Evolutionary conservation across 1,140 invertebrate species (phyloP), one percentile per base, ranked within the genome.

Genomic region (Ceratina japonica): DNA sequence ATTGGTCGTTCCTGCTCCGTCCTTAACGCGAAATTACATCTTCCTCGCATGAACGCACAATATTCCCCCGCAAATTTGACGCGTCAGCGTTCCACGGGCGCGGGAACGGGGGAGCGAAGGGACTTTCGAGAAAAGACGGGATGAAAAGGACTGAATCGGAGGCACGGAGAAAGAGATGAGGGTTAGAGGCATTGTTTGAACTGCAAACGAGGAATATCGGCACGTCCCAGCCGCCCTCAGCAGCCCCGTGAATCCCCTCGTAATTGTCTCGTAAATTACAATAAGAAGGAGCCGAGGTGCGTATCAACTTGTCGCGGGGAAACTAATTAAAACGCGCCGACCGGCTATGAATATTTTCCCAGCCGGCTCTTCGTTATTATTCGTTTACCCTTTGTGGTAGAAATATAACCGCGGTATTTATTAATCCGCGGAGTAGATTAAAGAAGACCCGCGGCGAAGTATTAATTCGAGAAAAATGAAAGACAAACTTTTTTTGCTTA

Each of bases 121-220:
- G 77, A 79, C 62, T 51, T 66, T 37, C 18, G n/a, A 74, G 70
- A 31, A 66, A 66, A 74, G 77, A 58, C 22, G 37, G 70, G 70
- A 58, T 20, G 51, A 65, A 73, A 73, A 49, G 69, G 54, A 65
- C 70, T 27, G 62, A 79, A 52, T 74, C 77, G 63, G 18, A 18
- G 52, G 51, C 2, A 18, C 20, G 49, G 24, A 18, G 37, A 79
- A 66, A 52, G 71, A 73, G 70, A 59, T 59, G 71, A 65, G 77
- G 77, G 77, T 59, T 74, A 22, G 31, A 16, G 71, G 77, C 62
- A 79, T 79, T 79, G 77, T 79, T 79, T 79, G 70, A 79, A 79
- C 70, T 79, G 70, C 61, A 79, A 79, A 79, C 77, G 77, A 79
- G 77, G 62, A 79, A 79, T 79, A 79, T 79, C 71, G 77, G 74